Base-by-base conservation (phyloP, 30 jellyfish, hydroid and myxozoan genomes). In the Cassiopea andromeda region DNA sequence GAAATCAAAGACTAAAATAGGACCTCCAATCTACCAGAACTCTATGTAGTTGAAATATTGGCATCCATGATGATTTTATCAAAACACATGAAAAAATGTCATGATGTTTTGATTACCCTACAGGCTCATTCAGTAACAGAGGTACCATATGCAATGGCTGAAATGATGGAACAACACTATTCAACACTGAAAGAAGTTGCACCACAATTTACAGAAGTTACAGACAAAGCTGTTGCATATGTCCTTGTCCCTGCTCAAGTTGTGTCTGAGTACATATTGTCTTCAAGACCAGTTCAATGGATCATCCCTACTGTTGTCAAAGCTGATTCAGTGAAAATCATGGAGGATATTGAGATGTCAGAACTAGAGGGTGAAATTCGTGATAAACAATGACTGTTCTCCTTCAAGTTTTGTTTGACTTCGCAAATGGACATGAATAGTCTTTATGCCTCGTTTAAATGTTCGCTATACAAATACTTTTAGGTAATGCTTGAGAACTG, bases 221-320 rank as follows among this genome's bases (percentile, higher is more conserved):
- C 93, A 48, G 98, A 92, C 75, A 91, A 96, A 84, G 99, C 99
- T 69, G 98, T 96, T 45, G 99, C 97, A 1, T 96, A 91, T 84
- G 99, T 96, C 77, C 90, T 92, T 43, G 99, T 96, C 50, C 99
- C 99, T 14, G 99, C 99, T 1, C 99, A 96, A 84, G 99, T 96
- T 74, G 96, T 96, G 47, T 78, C 99, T 8, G 97, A 96, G 83
- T 96, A 96, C 92, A 77, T 96, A 47, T 82, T 81, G 75, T 49
- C 97, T 19, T 81, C 97, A 13, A 87, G 97, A 13, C 96, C 95
- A 1, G 98, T 96, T 1, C 95, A 96, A 90, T 96, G 99, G 99
- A 67, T 96, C 77, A 92, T 96, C 49, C 99, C 99, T 4, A 67
- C 73, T 19, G 73, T 90, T 82, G 60, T 96, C 71, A 71, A 84